phyloP scores from a whole-genome alignment of 1,140 invertebrate species.

The Oryctes rhinoceros region DNA sequence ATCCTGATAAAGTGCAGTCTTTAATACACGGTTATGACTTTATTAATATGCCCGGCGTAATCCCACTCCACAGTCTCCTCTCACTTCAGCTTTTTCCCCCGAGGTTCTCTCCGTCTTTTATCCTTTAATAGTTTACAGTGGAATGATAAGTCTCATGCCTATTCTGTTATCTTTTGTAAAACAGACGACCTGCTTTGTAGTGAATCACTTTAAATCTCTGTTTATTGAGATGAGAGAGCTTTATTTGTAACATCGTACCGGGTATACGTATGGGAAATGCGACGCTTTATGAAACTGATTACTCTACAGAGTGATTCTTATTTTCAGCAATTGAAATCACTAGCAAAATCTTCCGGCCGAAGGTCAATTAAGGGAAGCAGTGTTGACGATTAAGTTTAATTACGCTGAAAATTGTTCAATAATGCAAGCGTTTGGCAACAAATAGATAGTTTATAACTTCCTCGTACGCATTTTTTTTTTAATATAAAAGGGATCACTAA shows the following conservation, averaged over 20 bases:
- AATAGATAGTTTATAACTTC: too few relatives aligned
- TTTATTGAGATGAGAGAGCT: conserved; percentile 55
- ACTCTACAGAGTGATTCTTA: too few relatives aligned
- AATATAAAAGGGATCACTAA: too few relatives aligned
- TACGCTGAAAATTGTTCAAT: too few relatives aligned
- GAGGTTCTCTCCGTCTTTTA: neutral
- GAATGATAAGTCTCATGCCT: conserved; percentile 32
- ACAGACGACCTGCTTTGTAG: conserved; percentile 61
- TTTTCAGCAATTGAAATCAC: too few relatives aligned
- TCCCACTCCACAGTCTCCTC: conserved; percentile 13
- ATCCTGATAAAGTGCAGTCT: conserved; percentile 47
- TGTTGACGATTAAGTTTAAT: too few relatives aligned
- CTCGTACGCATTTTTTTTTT: too few relatives aligned
- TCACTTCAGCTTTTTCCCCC: neutral
- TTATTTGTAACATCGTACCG: conserved; percentile 40
- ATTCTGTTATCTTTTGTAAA: conserved; percentile 62
- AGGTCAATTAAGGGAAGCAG: too few relatives aligned
- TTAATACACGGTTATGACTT: conserved; percentile 58
- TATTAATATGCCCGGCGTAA: conserved; percentile 55
- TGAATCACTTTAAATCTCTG: conserved; percentile 60
- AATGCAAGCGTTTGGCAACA: too few relatives aligned
- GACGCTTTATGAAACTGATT: neutral
- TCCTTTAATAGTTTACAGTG: conserved; percentile 33
- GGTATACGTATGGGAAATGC: conserved; percentile 55
- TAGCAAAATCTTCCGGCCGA: too few relatives aligned